These are phyloP conservation scores for Ciona savignyi DNA, from an alignment of 23 tunicate species.

Conservation along the genomic window DNA sequence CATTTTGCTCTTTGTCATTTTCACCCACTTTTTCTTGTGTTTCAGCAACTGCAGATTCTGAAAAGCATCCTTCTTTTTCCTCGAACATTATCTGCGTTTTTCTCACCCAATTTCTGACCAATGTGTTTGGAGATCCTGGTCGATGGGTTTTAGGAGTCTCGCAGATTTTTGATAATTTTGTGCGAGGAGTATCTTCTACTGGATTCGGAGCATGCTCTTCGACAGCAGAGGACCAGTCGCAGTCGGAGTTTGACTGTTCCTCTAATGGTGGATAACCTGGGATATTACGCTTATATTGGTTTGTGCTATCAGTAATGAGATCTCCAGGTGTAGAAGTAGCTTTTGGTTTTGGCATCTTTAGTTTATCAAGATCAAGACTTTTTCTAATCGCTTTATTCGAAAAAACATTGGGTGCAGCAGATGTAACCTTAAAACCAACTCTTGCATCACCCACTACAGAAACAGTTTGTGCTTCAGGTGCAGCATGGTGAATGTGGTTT, in stretches of 20 bases:
- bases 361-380: not conserved
- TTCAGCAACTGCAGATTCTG: slow-evolving; percentile 11
- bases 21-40: not conserved
- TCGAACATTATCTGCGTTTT: slow-evolving; percentile 53
- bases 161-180: slow-evolving; percentile 10
- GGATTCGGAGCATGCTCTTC: not conserved
- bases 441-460: slow-evolving; percentile 37
- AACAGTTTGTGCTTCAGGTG: slow-evolving; percentile 3
- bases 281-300: not conserved
- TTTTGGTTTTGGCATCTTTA: slow-evolving; percentile 37
- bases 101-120: slow-evolving; percentile 75
- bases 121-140: slow-evolving; percentile 48
- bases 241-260: not conserved
- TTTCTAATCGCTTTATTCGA: not conserved
- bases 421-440: slow-evolving; percentile 27
- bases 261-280: not conserved
- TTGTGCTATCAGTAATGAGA: not conserved
- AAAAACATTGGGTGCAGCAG: slow-evolving; percentile 5
- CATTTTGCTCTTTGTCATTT: not conserved
- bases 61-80: slow-evolving; percentile 17
- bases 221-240: not conserved
- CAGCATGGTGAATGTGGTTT: not conserved
- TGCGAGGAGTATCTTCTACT: slow-evolving; percentile 7
- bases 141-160: slow-evolving; percentile 28
- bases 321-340: slow-evolving; percentile 83